These are phyloP conservation scores for Dipodomys spectabilis DNA, from an alignment of 2,113 vertebrate species.

Conservation along the genomic window DNA sequence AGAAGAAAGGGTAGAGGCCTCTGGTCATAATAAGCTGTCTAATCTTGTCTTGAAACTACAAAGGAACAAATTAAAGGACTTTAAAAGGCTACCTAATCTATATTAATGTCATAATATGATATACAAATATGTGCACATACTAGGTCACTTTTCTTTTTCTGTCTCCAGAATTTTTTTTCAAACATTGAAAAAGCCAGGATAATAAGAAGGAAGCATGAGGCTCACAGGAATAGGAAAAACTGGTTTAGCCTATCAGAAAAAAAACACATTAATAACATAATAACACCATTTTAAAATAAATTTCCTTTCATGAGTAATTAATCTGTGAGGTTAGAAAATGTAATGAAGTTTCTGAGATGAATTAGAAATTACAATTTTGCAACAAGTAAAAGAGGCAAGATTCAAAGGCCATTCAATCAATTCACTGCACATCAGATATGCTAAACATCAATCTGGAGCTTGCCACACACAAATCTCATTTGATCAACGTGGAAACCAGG, in stretches of 20 bases:
- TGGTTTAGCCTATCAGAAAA: neutral
- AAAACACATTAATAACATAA: slow-evolving; percentile 26
- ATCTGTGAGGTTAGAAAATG: slow-evolving; percentile 43
- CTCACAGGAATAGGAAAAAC: slow-evolving; percentile 22
- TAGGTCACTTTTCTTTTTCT: neutral
- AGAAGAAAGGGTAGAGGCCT: no score
- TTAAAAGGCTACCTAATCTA: neutral
- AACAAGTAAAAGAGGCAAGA: slow-evolving; percentile 12
- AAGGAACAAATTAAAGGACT: neutral
- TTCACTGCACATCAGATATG: slow-evolving; percentile 30
- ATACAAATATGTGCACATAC: neutral
- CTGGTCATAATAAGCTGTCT: neutral
- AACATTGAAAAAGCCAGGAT: neutral
- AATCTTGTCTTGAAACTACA: neutral
- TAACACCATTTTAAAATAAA: slow-evolving; percentile 46
- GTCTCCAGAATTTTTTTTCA: neutral
- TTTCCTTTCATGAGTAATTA: neutral
- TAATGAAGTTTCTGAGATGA: slow-evolving; percentile 37
- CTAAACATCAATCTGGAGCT: neutral
- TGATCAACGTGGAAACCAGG: slow-evolving; percentile 61
- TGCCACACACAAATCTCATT: neutral
- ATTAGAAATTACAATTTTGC: slow-evolving; percentile 57
- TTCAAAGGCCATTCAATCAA: neutral
- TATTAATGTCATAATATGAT: neutral
- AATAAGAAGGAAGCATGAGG: neutral